Base-by-base conservation (phyloP, 2,888 invertebrate genomes). In the Rhorus exstirpatorius region DNA sequence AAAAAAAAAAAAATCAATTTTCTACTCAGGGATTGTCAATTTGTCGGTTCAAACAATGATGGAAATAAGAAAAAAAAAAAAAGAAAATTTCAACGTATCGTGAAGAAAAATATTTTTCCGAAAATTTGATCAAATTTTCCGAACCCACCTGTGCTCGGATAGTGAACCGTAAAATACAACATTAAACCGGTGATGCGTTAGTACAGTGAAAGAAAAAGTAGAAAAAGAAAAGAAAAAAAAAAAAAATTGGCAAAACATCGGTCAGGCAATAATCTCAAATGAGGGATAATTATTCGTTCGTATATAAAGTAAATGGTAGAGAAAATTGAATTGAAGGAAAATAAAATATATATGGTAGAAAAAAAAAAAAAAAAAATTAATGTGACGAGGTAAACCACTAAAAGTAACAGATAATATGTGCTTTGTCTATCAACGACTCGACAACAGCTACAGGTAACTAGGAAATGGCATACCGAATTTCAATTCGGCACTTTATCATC, bases 371-470 rank as follows among this genome's bases (percentile, higher is more conserved):
- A 38, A 61, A 41, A 26, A 68, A 61, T 55, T 41, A 72, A 55
- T 81, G 71, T 83, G 82, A 85, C 84, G 84, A 87, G 86, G 84
- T 88, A 89, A 88, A 88, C 79, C 81, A 87, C 81, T 86, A 86
- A 88, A 88, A 86, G 71, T 84, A 87, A 87, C 70, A 86, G 85
- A 88, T 86, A 88, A 88, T 88, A 88, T 92, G 89, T 90, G 92
- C 92, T 92, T 89, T 91, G 92, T 92, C 92, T 92, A 92, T 92
- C 92, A 92, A 92, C 92, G 92, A 92, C 92, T 92, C 92, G 92
- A 92, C 92, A 92, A 92, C 90, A 92, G 92, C 91, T 90, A 67
- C 71, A 90, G 88, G 88, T 91, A 87, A 88, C 88, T 88, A 90
- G 89, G 88, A 92, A 88, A 90, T 91, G n/a, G 90, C 91, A 90